Evolutionary conservation across 2,113 vertebrate genomes (phyloP).

Genomic region (Platanista minor): DNA sequence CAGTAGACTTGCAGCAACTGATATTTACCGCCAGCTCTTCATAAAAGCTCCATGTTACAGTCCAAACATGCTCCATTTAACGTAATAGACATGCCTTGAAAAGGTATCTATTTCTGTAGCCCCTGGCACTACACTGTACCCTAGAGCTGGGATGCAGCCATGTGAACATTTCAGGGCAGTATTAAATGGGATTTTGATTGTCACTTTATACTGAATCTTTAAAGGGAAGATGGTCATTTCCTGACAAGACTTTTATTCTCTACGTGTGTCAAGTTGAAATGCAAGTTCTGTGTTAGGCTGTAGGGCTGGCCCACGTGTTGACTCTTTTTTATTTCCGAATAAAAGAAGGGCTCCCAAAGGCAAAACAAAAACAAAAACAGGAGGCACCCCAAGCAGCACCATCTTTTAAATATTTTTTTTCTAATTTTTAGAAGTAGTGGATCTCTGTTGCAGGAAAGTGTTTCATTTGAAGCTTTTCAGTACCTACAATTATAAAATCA

Average conservation of each 20-base stretch:
- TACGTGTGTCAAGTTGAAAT: neutral
- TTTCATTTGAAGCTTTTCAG: neutral
- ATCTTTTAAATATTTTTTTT: neutral
- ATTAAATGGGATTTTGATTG: neutral
- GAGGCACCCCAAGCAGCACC: neutral
- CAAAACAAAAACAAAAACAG: neutral
- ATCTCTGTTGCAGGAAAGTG: neutral
- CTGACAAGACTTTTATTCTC: neutral
- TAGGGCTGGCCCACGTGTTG: neutral
- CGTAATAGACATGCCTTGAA: fast-evolving
- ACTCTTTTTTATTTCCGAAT: too few relatives aligned
- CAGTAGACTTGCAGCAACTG: neutral
- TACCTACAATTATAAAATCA: neutral
- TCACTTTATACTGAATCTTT: neutral
- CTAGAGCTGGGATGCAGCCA: fast-evolving
- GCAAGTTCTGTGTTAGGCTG: neutral
- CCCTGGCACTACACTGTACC: fast-evolving
- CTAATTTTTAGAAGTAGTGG: neutral
- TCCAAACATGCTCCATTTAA: too few relatives aligned
- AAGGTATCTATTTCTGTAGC: neutral
- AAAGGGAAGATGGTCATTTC: neutral
- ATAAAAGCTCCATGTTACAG: neutral
- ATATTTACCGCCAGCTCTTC: neutral
- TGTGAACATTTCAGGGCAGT: neutral
- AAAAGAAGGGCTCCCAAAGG: too few relatives aligned